Evolutionary conservation across 2,797 vertebrate genomes (phyloP).

Genomic region (Acropternis orthonyx): DNA sequence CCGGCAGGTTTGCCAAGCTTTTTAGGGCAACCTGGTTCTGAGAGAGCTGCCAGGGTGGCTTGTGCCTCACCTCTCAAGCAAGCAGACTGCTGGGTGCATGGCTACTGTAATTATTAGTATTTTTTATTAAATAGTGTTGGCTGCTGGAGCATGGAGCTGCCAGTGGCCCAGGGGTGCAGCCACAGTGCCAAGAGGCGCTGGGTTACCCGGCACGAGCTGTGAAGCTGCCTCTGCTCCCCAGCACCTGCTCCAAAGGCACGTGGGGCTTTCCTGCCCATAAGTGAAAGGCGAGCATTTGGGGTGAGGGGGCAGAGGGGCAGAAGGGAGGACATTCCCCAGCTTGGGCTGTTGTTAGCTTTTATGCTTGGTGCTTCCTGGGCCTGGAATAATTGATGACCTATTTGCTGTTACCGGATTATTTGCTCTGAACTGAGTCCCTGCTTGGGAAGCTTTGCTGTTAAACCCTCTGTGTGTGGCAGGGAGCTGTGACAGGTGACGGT

Average conservation of each 20-base stretch:
- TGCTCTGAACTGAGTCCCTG: neutral
- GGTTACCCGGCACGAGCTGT: rapidly evolving
- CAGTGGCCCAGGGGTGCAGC: neutral
- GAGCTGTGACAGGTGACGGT: neutral
- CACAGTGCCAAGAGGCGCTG: rapidly evolving
- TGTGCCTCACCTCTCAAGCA: neutral
- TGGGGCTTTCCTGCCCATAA: neutral
- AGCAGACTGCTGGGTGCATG: neutral
- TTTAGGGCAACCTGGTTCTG: neutral
- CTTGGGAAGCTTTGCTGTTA: neutral
- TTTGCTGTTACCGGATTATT: neutral
- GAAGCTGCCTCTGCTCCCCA: neutral
- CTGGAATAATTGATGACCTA: neutral
- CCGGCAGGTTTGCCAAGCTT: neutral
- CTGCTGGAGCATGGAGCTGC: neutral
- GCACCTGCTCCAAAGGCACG: neutral
- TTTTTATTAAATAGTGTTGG: neutral
- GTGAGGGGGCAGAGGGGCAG: no score
- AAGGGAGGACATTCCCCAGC: no score
- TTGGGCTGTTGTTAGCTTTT: rapidly evolving
- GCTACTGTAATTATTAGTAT: neutral
- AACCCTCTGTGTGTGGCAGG: rapidly evolving
- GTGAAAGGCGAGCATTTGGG: neutral
- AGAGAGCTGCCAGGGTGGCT: neutral
- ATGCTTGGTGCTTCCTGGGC: rapidly evolving